phyloP scores from a whole-genome alignment of 1,140 invertebrate species.

The Samia ricini region DNA sequence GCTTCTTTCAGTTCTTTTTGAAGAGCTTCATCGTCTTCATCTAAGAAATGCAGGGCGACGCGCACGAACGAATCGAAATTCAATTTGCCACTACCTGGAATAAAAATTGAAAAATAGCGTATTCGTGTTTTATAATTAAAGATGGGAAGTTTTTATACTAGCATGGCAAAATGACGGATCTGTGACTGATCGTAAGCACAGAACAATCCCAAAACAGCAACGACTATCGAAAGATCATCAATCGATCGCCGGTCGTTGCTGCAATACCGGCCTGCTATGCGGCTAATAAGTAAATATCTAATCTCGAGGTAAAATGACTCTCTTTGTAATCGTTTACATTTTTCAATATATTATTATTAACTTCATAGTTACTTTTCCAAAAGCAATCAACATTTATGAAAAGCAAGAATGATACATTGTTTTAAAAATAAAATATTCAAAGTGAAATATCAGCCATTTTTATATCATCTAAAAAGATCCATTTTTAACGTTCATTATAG shows the following conservation, averaged over 20 bases:
- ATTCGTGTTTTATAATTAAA: neutral
- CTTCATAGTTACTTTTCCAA: too few relatives aligned
- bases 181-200: too few relatives aligned
- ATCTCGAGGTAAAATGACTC: neutral
- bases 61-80: slow-evolving; percentile 84
- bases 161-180: neutral
- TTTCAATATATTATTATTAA: neutral
- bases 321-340: neutral
- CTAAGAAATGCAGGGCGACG: slow-evolving; percentile 84
- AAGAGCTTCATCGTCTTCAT: slow-evolving; percentile 88
- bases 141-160: neutral
- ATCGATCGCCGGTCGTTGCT: too few relatives aligned
- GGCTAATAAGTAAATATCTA: neutral
- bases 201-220: too few relatives aligned
- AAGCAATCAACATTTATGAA: too few relatives aligned
- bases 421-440: too few relatives aligned
- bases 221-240: too few relatives aligned
- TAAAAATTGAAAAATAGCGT: slow-evolving; percentile 2
- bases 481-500: too few relatives aligned
- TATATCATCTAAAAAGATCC: too few relatives aligned
- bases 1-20: slow-evolving; percentile 87
- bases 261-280: too few relatives aligned
- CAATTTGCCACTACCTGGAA: slow-evolving; percentile 80
- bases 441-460: too few relatives aligned
- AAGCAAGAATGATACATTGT: too few relatives aligned